Evolutionary conservation across 2,888 invertebrate species (phyloP), one percentile per base, ranked within the genome.

Genomic region (Cordilura impudica): DNA sequence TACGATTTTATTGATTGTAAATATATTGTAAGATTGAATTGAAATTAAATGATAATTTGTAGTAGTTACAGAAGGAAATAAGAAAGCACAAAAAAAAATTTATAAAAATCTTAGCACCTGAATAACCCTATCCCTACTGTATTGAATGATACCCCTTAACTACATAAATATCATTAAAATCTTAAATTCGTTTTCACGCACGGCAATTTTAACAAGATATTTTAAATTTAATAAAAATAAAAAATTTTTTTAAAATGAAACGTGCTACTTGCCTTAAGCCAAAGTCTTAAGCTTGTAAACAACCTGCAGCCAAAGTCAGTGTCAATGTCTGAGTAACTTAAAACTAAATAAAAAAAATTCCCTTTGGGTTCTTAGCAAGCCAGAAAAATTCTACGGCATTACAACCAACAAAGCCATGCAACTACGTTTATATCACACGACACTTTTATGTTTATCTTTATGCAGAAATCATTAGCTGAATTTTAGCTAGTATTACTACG

Each of bases 401-500:
- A n/a, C n/a, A 2, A 12, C 12, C 12, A 39, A 39, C 35, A n/a
- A 26, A 26, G 6, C 26, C 6, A 26, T 6, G 26, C 35, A 26
- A 26, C 47, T 49, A 63, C 63, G 45, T 58, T 47, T 53, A 29
- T 69, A 69, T 39, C 8, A 56, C 54, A 60, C 51, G 56, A 72
- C 67, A 67, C 45, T 75, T 67, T 71, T 51, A 72, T 75, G 45
- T 72, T 79, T 70, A 75, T 79, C 79, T 75, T 67, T 58, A 75
- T 72, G 63, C 45, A 72, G 75, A 79, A 79, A 79, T 79, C 79
- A 79, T 79, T 79, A 75, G 67, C 67, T 72, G 29, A 58, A 72
- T 70, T 54, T 54, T 65, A 53, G 53, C 45, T 65, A 39, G 73
- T 58, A 54, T 53, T 66, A 66, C 58, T 72, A 49, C 66, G 51